These are phyloP conservation scores for Caenorhabditis parvicauda DNA, from an alignment of 2,888 invertebrate species.

Conservation along the genomic window DNA sequence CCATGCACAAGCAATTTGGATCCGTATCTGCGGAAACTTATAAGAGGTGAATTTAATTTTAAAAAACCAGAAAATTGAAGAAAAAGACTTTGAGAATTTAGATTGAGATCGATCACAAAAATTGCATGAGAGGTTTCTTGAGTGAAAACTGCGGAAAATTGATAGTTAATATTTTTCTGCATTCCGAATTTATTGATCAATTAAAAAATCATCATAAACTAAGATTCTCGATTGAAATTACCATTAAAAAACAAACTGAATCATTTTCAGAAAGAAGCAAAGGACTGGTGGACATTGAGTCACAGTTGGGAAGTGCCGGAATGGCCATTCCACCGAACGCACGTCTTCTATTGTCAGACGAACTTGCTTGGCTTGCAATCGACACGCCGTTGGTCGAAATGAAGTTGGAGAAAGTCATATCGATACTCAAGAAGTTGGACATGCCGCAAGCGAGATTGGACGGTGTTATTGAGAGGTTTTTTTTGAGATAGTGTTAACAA, in stretches of 20 bases:
- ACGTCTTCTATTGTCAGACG: constrained; percentile 39
- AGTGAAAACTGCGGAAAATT: neutral
- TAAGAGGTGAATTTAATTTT: constrained; percentile 81
- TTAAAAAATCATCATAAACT: too few relatives aligned
- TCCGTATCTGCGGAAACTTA: constrained; percentile 92
- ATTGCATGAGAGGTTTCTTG: neutral
- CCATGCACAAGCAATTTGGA: constrained; percentile 97
- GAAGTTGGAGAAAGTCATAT: constrained; percentile 41
- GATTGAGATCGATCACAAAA: neutral
- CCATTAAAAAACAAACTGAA: neutral
- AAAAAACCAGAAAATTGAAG: neutral
- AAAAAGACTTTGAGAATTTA: neutral
- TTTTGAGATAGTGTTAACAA: neutral
- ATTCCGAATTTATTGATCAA: too few relatives aligned
- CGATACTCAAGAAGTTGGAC: constrained; percentile 41
- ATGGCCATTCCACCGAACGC: constrained; percentile 41
- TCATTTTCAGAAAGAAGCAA: constrained; percentile 20
- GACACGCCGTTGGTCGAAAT: constrained; percentile 46
- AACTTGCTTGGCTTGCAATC: constrained; percentile 39
- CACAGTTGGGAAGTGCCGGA: constrained; percentile 22
- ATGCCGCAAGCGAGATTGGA: constrained; percentile 39
- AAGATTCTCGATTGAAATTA: neutral
- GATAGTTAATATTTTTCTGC: too few relatives aligned
- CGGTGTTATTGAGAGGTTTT: constrained; percentile 26
- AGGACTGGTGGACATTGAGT: constrained; percentile 29